These are phyloP conservation scores for Fregata magnificens DNA, from an alignment of 2,113 vertebrate genomes.

Conservation along the genomic window DNA sequence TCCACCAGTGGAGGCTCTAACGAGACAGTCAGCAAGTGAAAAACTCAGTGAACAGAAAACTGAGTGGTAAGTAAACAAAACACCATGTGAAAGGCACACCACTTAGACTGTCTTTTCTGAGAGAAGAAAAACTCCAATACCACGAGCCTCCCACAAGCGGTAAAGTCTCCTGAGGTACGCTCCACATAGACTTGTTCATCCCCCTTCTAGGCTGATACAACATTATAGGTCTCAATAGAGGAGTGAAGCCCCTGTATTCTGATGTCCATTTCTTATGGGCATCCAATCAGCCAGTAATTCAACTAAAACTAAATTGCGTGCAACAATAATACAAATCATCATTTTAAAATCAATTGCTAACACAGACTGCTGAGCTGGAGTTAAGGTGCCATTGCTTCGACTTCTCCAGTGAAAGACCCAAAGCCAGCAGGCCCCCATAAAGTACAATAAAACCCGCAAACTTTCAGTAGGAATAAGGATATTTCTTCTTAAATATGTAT, in stretches of 20 bases:
- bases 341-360: not conserved
- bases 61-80: not conserved
- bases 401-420: not conserved
- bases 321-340: not conserved
- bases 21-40: not conserved
- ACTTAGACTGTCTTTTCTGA: not conserved
- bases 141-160: not conserved
- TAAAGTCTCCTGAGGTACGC: not conserved
- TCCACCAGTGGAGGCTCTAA: not conserved
- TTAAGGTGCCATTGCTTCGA: not conserved
- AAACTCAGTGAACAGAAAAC: not conserved
- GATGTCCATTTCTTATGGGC: not conserved
- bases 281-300: not conserved
- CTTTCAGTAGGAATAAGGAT: not conserved
- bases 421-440: not conserved
- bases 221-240: not conserved
- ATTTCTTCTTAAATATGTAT: not conserved
- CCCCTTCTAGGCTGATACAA: not conserved
- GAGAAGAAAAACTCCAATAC: not conserved
- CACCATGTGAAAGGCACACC: not conserved
- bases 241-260: not conserved
- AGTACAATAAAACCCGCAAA: not conserved
- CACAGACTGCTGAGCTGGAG: not conserved
- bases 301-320: not conserved
- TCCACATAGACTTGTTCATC: not conserved